Base-by-base conservation (phyloP, 1,140 invertebrate genomes). In the Listronotus oregonensis region DNA sequence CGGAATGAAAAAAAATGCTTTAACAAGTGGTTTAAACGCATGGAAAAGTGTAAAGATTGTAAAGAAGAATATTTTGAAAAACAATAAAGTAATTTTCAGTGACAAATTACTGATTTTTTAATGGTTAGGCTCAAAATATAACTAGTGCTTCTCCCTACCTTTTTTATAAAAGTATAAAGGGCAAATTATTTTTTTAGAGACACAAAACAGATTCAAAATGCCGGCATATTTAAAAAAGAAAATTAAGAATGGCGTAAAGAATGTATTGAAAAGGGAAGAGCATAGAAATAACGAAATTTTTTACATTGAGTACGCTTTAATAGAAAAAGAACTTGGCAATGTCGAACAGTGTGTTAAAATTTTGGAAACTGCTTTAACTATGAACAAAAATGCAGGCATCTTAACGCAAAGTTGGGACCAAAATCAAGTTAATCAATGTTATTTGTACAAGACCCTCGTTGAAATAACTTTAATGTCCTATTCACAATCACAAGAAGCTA, bases 281-380 rank as follows among this genome's bases (percentile, higher is more conserved):
- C 85, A 88, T 69, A 76, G 84, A 40, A 85, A 83, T 70, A 84
- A 84, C 65, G 69, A 84, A 34, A 76, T 80, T 66, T 84, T 85
- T 58, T 89, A 86, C 71, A 78, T 81, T 1, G 87, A 89, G 73
- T 85, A 86, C 74, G 87, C 84, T n/a, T 74, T 87, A 37, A 82
- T 85, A 68, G 85, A 88, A 74, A 75, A 77, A 39, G 85, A 86
- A 75, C 75, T 83, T 12, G 81, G 79, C 4, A 79, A 79, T 63
- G 54, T 71, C 5, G 76, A 82, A 2, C 80, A 71, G 58, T 81
- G 80, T 39, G 37, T 82, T 0, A 78, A 78, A 37, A 82, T 86
- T 40, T 69, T 85, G 7, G 76, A 82, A 73, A 84, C 80, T 1
- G 77, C 81, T 6, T 73, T 84, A 61, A 69, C 75, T 58, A 78